Conservation (phyloP, 2,888 invertebrate genomes). For the Drosophila subquinaria region DNA sequence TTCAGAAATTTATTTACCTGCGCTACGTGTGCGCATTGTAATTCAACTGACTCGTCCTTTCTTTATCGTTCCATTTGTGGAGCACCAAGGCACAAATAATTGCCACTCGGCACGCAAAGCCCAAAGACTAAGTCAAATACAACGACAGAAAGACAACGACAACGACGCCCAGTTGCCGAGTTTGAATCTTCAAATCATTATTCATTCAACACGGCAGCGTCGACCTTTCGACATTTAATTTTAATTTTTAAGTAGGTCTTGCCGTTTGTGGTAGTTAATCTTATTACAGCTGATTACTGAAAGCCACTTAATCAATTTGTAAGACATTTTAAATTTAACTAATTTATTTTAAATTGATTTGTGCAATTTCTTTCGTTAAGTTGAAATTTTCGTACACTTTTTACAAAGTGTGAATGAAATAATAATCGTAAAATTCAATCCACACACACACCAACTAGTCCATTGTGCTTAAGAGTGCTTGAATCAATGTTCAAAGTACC, state of each 20-base stretch:
- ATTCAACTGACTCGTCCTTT: slow-evolving; percentile 29
- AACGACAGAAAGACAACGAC: background rate
- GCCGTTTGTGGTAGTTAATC: slow-evolving; percentile 22
- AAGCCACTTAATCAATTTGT: slow-evolving; percentile 43
- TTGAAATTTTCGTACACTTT: background rate
- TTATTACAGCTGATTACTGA: slow-evolving; percentile 30
- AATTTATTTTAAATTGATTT: slow-evolving; percentile 7
- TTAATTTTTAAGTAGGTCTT: slow-evolving; percentile 57
- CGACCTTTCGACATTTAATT: slow-evolving; percentile 43
- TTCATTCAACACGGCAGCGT: slow-evolving; percentile 30
- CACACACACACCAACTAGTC: background rate
- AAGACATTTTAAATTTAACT: slow-evolving; percentile 16
- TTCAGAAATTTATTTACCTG: slow-evolving; percentile 46
- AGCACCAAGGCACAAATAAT: slow-evolving; percentile 57
- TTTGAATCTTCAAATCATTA: slow-evolving; percentile 34
- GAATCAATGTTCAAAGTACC: slow-evolving; percentile 2
- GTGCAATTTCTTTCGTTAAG: background rate
- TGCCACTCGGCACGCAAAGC: slow-evolving; percentile 68
- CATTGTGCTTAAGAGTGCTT: background rate
- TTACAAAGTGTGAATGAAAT: background rate
- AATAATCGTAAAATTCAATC: slow-evolving; percentile 1
- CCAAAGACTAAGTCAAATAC: slow-evolving; percentile 12
- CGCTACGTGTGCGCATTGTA: slow-evolving; percentile 50
- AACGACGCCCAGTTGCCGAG: background rate
- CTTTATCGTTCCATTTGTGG: slow-evolving; percentile 50